Evolutionary conservation across 2,888 invertebrate genomes (phyloP).

Genomic region (Lacanobia wlatinum): DNA sequence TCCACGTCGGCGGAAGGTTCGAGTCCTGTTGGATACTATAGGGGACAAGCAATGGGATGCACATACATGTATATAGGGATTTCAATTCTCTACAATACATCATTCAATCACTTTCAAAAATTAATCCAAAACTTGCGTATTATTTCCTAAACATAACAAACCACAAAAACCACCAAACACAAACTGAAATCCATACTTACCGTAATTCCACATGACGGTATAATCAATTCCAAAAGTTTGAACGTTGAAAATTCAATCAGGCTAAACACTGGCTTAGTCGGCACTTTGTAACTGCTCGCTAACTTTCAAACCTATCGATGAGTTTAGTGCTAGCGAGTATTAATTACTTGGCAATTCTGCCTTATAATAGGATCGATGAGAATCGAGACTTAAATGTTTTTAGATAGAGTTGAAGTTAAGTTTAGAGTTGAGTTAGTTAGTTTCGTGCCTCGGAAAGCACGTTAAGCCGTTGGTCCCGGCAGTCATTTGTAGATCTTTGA

Average conservation of each 20-base stretch:
- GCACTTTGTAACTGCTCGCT: constrained; percentile 43
- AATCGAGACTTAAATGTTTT: constrained; percentile 1
- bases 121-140: not conserved
- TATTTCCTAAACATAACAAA: no score
- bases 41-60: no score
- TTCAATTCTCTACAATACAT: no score
- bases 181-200: constrained; percentile 16
- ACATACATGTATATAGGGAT: no score
- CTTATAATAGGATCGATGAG: not conserved
- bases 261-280: constrained; percentile 46
- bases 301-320: constrained; percentile 42
- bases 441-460: no score
- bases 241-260: constrained; percentile 63
- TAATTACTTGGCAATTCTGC: constrained; percentile 41
- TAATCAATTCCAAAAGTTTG: constrained; percentile 62
- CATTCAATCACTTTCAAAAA: not conserved
- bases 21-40: no score
- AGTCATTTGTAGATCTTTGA: no score
- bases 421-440: no score
- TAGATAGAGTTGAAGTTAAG: no score
- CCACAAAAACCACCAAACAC: constrained; percentile 7
- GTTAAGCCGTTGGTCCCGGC: no score
- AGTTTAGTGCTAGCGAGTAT: constrained; percentile 38
- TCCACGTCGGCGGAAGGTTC: no score
- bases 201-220: constrained; percentile 47